phyloP scores from a whole-genome alignment of 1,140 invertebrate genomes.

The Trichogramma pretiosum region DNA sequence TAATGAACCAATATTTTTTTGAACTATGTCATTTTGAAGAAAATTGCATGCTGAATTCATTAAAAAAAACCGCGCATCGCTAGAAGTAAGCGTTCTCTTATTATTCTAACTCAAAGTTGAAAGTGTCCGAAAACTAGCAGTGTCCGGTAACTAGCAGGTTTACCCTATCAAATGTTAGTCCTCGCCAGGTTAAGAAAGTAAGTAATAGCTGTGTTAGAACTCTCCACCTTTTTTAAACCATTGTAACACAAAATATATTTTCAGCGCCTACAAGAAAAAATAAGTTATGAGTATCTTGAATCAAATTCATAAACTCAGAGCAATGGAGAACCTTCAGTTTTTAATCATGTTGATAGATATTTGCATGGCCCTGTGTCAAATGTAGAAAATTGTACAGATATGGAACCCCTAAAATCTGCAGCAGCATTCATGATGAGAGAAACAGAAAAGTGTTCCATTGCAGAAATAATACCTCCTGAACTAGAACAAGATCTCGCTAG shows the following conservation, averaged over 20 bases:
- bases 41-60: too few relatives aligned
- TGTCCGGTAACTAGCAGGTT: too few relatives aligned
- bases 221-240: too few relatives aligned
- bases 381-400: slow-evolving; percentile 30
- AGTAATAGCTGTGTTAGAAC: too few relatives aligned
- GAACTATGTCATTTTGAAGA: too few relatives aligned
- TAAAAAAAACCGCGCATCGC: too few relatives aligned
- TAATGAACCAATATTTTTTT: too few relatives aligned
- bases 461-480: slow-evolving; percentile 72
- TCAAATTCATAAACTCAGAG: slow-evolving; percentile 34
- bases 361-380: slow-evolving; percentile 68
- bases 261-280: slow-evolving; percentile 64
- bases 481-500: slow-evolving; percentile 74
- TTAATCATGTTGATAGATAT: slow-evolving; percentile 69
- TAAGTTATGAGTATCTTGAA: slow-evolving; percentile 75
- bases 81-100: too few relatives aligned
- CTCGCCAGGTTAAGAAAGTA: slow-evolving; percentile 42
- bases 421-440: slow-evolving; percentile 37
- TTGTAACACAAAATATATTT: slow-evolving; percentile 11
- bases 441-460: slow-evolving; percentile 31
- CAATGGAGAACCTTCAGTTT: slow-evolving; percentile 49
- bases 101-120: too few relatives aligned
- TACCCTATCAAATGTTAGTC: too few relatives aligned
- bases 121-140: too few relatives aligned
- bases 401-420: slow-evolving; percentile 37